Conservation (phyloP, 2,113 vertebrate genomes). For the Calypte anna region DNA sequence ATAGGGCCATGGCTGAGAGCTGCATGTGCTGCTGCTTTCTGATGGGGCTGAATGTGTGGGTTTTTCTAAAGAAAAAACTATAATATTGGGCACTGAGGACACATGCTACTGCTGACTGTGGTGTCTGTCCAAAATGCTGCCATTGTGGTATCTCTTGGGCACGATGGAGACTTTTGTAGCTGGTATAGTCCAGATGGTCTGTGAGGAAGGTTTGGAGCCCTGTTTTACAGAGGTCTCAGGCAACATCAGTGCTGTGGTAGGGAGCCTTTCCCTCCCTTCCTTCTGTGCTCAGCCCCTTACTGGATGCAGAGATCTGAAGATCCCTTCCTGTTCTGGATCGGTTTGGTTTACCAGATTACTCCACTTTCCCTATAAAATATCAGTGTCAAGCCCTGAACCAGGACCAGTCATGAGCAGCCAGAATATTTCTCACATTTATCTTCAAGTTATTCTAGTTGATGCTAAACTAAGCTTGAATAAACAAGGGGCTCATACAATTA, state of each 20-base stretch:
- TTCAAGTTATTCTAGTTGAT: neutral
- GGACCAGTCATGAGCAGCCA: neutral
- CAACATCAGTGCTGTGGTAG: neutral
- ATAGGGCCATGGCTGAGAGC: neutral
- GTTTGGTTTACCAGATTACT: neutral
- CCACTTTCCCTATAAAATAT: neutral
- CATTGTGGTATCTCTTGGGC: rapidly evolving
- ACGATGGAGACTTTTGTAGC: neutral
- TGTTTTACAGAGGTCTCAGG: neutral
- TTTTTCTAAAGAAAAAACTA: neutral
- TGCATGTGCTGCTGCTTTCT: neutral
- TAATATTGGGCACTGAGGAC: neutral
- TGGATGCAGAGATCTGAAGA: neutral
- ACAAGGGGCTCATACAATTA: neutral
- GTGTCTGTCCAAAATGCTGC: neutral
- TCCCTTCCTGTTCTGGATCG: neutral
- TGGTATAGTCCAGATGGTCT: neutral
- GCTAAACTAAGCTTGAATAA: neutral
- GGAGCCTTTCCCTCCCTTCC: neutral
- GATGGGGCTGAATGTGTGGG: too few relatives aligned
- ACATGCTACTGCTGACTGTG: neutral
- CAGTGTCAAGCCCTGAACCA: neutral
- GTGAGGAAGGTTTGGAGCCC: neutral
- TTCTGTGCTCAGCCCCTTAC: neutral
- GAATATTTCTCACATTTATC: neutral